Evolutionary conservation across 2,797 vertebrate genomes (phyloP).

Genomic region (Acropternis orthonyx): DNA sequence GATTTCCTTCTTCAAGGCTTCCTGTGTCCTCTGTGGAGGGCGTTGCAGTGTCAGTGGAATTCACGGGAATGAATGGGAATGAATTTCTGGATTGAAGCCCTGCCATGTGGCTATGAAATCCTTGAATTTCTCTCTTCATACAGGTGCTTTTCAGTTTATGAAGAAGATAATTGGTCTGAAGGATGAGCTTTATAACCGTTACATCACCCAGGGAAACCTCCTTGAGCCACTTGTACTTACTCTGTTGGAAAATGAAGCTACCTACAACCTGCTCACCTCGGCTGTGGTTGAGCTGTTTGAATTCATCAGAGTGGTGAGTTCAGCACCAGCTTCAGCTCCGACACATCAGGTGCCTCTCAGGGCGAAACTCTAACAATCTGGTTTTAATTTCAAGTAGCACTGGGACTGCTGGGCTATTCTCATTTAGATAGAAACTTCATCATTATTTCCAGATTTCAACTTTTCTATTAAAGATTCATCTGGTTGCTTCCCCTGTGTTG

Average conservation of each 20-base stretch:
- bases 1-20: background rate
- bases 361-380: no score
- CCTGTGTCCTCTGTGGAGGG: no score
- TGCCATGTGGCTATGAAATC: background rate
- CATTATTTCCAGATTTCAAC: no score
- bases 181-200: constrained; percentile 97
- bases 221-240: constrained; percentile 97
- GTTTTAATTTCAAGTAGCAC: no score
- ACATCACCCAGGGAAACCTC: constrained; percentile 96
- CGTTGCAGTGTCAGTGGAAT: background rate
- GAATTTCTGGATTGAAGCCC: background rate
- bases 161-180: constrained; percentile 94
- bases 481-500: background rate
- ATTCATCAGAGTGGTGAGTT: constrained; percentile 94
- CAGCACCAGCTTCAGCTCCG: background rate
- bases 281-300: constrained; percentile 96
- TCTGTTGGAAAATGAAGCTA: constrained; percentile 93
- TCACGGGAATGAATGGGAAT: background rate
- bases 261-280: constrained; percentile 95
- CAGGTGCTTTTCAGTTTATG: constrained; percentile 96
- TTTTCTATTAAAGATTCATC: background rate
- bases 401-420: no score
- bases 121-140: background rate
- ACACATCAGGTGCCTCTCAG: no score
- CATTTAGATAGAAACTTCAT: no score